These are phyloP conservation scores for Caenorhabditis plicata DNA, from an alignment of 2,888 invertebrate genomes.

Conservation along the genomic window DNA sequence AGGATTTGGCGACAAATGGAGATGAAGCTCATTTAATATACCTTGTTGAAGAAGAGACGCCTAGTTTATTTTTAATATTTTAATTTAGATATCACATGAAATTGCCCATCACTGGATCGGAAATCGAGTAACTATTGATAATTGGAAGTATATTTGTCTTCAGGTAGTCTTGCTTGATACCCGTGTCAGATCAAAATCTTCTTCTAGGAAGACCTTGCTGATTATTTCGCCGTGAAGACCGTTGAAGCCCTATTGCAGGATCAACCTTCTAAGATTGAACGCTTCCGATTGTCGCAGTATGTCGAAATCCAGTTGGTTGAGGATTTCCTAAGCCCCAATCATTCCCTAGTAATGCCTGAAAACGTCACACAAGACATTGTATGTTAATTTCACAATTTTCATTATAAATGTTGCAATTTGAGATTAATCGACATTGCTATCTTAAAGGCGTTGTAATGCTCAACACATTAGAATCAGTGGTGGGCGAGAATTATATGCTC, in stretches of 20 bases:
- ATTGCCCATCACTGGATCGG: constrained; percentile 54
- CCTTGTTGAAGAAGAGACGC: constrained; percentile 9
- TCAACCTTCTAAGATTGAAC: constrained; percentile 27
- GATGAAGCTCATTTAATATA: constrained; percentile 49
- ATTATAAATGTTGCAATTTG: constrained; percentile 7
- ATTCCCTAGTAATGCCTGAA: constrained; percentile 44
- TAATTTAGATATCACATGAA: constrained; percentile 39
- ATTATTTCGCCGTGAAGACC: constrained; percentile 40
- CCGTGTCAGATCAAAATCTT: too few relatives aligned
- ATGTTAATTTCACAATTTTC: background rate
- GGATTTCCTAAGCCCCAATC: constrained; percentile 50
- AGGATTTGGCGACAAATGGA: constrained; percentile 27
- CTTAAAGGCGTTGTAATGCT: constrained; percentile 58
- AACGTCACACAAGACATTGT: constrained; percentile 39
- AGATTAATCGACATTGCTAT: constrained; percentile 58
- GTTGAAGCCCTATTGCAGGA: constrained; percentile 35
- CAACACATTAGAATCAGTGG: constrained; percentile 51
- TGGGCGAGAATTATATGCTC: constrained; percentile 52
- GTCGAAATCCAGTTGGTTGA: constrained; percentile 61
- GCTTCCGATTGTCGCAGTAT: constrained; percentile 53
- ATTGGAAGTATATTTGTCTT: constrained; percentile 47
- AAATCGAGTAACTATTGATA: constrained; percentile 40
- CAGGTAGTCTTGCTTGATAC: too few relatives aligned
- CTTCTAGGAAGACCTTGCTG: constrained; percentile 51
- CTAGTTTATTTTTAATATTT: background rate